These are phyloP conservation scores for Aphidius colemani DNA, from an alignment of 2,888 invertebrate species.

Conservation along the genomic window DNA sequence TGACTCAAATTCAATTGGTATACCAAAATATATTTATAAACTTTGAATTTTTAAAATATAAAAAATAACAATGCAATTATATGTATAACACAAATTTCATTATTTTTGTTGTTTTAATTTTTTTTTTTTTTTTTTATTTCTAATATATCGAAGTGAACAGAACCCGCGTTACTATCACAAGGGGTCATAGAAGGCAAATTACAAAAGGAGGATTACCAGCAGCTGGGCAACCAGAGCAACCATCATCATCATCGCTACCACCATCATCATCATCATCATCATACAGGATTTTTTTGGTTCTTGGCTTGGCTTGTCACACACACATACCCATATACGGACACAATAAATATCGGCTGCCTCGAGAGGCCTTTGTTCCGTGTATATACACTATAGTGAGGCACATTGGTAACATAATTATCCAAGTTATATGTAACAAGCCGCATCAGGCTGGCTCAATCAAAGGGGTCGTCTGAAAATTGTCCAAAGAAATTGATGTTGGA, in stretches of 20 bases:
- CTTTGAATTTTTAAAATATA: too few species aligned
- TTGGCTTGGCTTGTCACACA: too few species aligned
- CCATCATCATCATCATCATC: constrained; percentile 24
- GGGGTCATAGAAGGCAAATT: constrained; percentile 58
- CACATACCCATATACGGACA: too few species aligned
- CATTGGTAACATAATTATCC: constrained; percentile 61
- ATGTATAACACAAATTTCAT: neutral
- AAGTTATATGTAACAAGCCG: constrained; percentile 61
- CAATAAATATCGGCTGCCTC: constrained; percentile 35
- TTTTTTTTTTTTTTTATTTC: constrained; percentile 18
- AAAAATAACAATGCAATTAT: too few species aligned
- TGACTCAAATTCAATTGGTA: too few species aligned
- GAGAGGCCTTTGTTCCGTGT: constrained; percentile 58
- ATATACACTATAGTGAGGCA: too few species aligned
- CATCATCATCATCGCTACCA: constrained; percentile 43
- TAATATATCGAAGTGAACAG: constrained; percentile 20
- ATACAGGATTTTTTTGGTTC: neutral
- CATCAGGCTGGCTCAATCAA: constrained; percentile 47
- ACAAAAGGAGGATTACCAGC: constrained; percentile 61
- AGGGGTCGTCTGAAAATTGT: constrained; percentile 37
- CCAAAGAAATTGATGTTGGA: constrained; percentile 25
- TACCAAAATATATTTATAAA: too few species aligned
- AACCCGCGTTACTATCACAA: constrained; percentile 51
- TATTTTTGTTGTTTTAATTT: constrained; percentile 9
- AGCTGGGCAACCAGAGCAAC: constrained; percentile 58